These are phyloP conservation scores for Harpegnathos saltator DNA, from an alignment of 1,140 invertebrate species.

Conservation along the genomic window DNA sequence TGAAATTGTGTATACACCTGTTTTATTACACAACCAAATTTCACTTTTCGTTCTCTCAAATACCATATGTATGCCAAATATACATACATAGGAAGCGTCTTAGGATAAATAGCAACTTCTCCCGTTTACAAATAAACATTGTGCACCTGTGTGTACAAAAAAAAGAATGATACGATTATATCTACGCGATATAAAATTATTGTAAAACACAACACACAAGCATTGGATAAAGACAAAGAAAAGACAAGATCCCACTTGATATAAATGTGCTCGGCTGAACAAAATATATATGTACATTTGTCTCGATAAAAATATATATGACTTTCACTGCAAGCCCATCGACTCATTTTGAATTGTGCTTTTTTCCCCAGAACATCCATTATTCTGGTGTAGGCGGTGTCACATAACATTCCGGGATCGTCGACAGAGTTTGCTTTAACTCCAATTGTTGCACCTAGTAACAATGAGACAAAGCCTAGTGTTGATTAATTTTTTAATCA, in stretches of 20 bases:
- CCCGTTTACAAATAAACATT: not conserved
- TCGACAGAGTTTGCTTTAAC: slow-evolving; percentile 76
- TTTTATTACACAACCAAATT: no score
- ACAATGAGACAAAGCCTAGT: slow-evolving; percentile 9
- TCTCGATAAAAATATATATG: slow-evolving; percentile 25
- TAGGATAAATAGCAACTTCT: no score
- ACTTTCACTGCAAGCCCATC: slow-evolving; percentile 6
- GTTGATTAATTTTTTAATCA: not conserved
- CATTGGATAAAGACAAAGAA: not conserved
- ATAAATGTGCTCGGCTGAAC: not conserved
- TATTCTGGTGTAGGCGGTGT: slow-evolving; percentile 61
- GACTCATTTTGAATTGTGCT: not conserved
- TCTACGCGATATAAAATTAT: not conserved
- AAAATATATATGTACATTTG: not conserved
- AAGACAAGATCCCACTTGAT: not conserved
- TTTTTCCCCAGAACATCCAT: slow-evolving; percentile 24
- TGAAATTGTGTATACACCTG: no score
- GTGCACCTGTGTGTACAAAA: slow-evolving; percentile 26
- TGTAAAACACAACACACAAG: not conserved
- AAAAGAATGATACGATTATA: slow-evolving; percentile 14
- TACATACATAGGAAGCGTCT: no score
- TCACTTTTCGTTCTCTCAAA: no score
- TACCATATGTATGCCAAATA: no score
- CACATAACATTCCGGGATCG: slow-evolving; percentile 78
- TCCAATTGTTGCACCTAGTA: slow-evolving; percentile 81